Conservation (phyloP, 2,113 vertebrate species). For the Sylvilagus bachmani region DNA sequence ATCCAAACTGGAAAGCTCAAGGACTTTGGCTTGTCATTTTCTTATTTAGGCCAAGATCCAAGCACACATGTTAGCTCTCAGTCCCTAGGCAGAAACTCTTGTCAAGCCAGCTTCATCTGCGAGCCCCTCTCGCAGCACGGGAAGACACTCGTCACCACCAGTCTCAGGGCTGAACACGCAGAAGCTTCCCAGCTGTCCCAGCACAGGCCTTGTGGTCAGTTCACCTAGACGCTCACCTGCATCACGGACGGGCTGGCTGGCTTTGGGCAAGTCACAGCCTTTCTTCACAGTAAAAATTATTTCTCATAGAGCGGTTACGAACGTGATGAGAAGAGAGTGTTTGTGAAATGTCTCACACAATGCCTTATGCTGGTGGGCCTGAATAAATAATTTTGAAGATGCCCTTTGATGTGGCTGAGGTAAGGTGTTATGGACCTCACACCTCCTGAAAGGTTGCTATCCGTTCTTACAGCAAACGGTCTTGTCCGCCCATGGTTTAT, state of each 20-base stretch:
- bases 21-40: conserved; percentile 75
- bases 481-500: not conserved
- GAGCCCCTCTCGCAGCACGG: conserved; percentile 17
- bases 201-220: not conserved
- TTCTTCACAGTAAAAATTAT: not conserved
- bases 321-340: not conserved
- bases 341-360: not conserved
- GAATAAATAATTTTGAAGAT: not conserved
- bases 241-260: not conserved
- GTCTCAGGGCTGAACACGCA: not conserved
- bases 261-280: not conserved
- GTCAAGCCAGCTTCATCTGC: conserved; percentile 44
- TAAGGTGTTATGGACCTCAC: conserved; percentile 14
- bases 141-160: not conserved
- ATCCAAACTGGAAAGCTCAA: conserved; percentile 79
- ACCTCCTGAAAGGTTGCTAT: not conserved
- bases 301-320: not conserved
- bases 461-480: not conserved
- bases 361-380: not conserved
- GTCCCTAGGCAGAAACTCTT: conserved; percentile 68
- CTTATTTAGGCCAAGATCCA: conserved; percentile 77
- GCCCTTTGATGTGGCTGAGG: not conserved
- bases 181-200: conserved; percentile 13
- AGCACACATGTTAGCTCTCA: conserved; percentile 73
- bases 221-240: conserved; percentile 27